Conservation (phyloP, 1,140 invertebrate species). For the Micrasema minimum region DNA sequence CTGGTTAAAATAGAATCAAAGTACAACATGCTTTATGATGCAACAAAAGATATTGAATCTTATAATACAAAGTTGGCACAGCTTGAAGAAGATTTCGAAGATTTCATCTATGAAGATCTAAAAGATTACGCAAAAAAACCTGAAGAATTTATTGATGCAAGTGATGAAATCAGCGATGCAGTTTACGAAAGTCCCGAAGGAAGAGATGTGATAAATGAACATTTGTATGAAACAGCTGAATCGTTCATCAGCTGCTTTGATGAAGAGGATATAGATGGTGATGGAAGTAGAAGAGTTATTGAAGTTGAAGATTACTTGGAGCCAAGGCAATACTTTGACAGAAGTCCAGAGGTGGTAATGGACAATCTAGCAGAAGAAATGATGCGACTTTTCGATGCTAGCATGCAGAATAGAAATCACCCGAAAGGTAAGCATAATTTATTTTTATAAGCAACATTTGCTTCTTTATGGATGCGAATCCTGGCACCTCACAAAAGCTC, state of each 20-base stretch:
- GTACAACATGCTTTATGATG: no score
- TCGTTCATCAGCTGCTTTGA: neutral
- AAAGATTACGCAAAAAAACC: no score
- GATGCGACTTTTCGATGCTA: constrained; percentile 48
- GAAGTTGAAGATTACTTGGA: constrained; percentile 40
- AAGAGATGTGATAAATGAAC: constrained; percentile 1
- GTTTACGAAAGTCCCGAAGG: constrained; percentile 32
- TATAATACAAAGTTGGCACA: no score
- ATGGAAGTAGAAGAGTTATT: neutral
- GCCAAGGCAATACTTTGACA: constrained; percentile 30
- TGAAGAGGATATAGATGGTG: constrained; percentile 1
- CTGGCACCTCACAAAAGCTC: no score
- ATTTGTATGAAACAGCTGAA: constrained; percentile 33
- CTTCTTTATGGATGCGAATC: no score
- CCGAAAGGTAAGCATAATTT: constrained; percentile 17
- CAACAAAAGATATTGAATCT: no score
- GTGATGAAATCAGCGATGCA: neutral
- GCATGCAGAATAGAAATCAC: constrained; percentile 11
- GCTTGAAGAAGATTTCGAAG: no score
- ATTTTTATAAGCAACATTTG: no score
- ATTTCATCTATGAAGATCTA: no score
- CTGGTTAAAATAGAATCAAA: no score
- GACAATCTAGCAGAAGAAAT: constrained; percentile 50
- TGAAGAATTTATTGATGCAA: no score
- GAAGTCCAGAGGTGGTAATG: constrained; percentile 18